Evolutionary conservation across 1,140 invertebrate species (phyloP), one percentile per base, ranked within the genome.

Genomic region (Pseudomyrmex pallidus): DNA sequence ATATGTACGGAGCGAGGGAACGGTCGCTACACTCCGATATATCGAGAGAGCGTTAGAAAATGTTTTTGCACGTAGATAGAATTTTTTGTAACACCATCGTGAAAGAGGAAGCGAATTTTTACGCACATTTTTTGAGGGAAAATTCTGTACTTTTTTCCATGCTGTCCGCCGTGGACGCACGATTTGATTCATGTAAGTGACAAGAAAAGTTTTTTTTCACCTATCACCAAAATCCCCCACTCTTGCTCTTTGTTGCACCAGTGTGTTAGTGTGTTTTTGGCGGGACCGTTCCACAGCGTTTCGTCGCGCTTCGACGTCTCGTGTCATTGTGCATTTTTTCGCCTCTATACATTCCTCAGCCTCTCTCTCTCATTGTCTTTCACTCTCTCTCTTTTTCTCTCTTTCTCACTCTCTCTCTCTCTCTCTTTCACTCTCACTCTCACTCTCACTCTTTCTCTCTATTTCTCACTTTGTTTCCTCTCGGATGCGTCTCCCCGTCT

Each of bases 131-230:
- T 94, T 94, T 94, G 93, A 93, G 93, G 91, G 90, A 91, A 35
- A 93, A 92, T 90, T 93, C 83, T 92, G 87, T 91, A 89, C 90
- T 93, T 92, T 94, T 93, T 94, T 94, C 90, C 93, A 94, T 93
- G 93, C 93, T 93, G 93, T 94, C 93, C 91, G 89, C 86, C 92
- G 90, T 88, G 93, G 92, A 93, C 93, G 67, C 87, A 92, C 93
- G 89, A 89, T 91, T 93, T 93, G 90, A 92, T 91, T 89, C 92
- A 94, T 94, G 94, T 94, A 94, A 94, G 94, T 94, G 91, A 91
- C 89, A 93, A 92, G 90, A 87, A 90, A 93, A 93, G 2, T 35
- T 92, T 93, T 87, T 95, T 93, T 95, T 92, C 94, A 91, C 89
- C 93, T 92, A 92, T 94, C 87, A 88, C 90, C 90, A 86, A 74